Evolutionary conservation across 2,888 invertebrate genomes (phyloP), one percentile per base, ranked within the genome.

Genomic region (Erebia ligea): DNA sequence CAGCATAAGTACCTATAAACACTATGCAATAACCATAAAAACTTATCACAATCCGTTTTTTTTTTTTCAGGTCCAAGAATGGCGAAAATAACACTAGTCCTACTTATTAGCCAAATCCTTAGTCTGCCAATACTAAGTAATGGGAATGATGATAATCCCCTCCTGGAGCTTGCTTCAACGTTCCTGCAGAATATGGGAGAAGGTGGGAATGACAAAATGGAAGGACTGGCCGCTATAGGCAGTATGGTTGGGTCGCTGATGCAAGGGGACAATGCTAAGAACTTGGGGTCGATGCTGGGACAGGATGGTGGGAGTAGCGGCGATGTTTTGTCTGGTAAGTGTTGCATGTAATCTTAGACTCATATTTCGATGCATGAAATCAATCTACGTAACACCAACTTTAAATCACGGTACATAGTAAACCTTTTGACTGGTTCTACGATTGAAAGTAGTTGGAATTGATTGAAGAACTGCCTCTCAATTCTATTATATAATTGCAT

Each of bases 91-190:
- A 48, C 86, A 11, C 70, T 88, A n/a, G 52, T 88, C 0, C 71
- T 88, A 1, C 65, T 86, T 4, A 54, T 81, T 0, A 87, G 84
- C 70, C 85, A 85, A 72, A 68, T 86, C n/a, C 45, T 84, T 56
- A 78, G 81, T 52, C 78, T 86, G 54, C 87, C 82, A 79, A 91
- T 80, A 21, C 76, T 84, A n/a, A 82, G 83, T 80, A 79, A 87
- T 81, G 77, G 92, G 8, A 82, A 88, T 11, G 88, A 90, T 56
- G 86, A 95, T 1, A 95, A 94, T 80, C 95, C 95, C 0, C 92
- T 97, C 66, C 81, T 96, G 76, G 96, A 97, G 76, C 94, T 96
- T 71, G 96, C 96, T 0, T 94, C 95, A 2, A 93, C 95, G 19
- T 94, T 97, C 69, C 91, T 97, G 57, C 95, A 95, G 79, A 95